A percentile compares a stretch with the other conserved stretches of the same genome.
Evolutionary conservation across 2,797 vertebrate species (phyloP).

Genomic region (Diplodus puntazzo): DNA sequence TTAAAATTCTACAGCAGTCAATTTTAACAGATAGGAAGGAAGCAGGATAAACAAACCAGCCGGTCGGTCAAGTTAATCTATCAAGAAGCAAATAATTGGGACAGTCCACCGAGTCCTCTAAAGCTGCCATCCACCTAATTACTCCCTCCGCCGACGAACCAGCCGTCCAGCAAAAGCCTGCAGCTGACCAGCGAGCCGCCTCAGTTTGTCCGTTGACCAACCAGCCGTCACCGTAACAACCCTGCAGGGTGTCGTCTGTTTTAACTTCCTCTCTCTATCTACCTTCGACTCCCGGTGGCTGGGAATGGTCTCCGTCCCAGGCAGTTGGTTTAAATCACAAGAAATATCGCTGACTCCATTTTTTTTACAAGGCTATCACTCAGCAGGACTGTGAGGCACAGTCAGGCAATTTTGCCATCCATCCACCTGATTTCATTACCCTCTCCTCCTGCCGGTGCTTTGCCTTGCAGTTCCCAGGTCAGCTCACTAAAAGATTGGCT

Average conservation of each 20-base stretch:
- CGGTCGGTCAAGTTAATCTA: constrained; percentile 13
- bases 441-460: constrained; percentile 51
- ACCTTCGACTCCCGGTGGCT: background rate
- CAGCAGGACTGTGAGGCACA: constrained; percentile 47
- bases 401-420: constrained; percentile 64
- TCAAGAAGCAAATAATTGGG: constrained; percentile 32
- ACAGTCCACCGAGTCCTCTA: constrained; percentile 28
- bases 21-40: background rate
- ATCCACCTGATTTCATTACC: constrained; percentile 73
- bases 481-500: constrained; percentile 49
- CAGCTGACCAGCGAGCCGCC: constrained; percentile 38
- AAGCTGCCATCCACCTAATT: constrained; percentile 26
- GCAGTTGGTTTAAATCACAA: constrained; percentile 67
- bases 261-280: constrained; percentile 42
- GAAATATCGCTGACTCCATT: constrained; percentile 56
- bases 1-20: background rate
- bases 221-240: constrained; percentile 26
- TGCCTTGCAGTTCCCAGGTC: constrained; percentile 52
- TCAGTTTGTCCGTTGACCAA: constrained; percentile 43
- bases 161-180: constrained; percentile 16
- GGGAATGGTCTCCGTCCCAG: constrained; percentile 30
- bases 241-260: constrained; percentile 56
- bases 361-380: constrained; percentile 62
- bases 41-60: background rate
- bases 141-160: constrained; percentile 15